Evolutionary conservation across 1,140 invertebrate species (phyloP), one percentile per base, ranked within the genome.

Genomic region (Drosophila pseudoananassae): DNA sequence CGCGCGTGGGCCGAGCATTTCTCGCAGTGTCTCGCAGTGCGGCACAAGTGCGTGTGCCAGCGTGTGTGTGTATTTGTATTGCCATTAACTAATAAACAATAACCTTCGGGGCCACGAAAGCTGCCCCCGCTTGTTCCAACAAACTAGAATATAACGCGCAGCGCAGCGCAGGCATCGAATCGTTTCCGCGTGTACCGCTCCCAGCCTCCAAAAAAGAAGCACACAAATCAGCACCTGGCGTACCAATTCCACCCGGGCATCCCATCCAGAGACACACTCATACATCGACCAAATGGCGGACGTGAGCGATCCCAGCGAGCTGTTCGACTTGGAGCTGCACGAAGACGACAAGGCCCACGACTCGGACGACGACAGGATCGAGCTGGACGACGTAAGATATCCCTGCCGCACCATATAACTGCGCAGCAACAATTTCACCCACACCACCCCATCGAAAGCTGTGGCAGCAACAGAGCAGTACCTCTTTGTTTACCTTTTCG

Each of bases 291-390:
- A 78, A 92, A 96, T 96, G 96, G 95, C 95, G 91, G 95, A 95
- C 83, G 90, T 91, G 50, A 91, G 80, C 53, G 90, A 91, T 84
- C 76, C 90, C 70, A 91, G 73, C 61, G 90, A 91, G 91, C 94
- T 98, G 91, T 98, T 98, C 92, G 97, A 98, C 93, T 95, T 98
- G 91, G 97, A 98, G 92, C 93, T 98, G 82, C 95, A 96, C 76
- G 94, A 95, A 82, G 93, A 94, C 73, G 96, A 96, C 92, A 93
- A 94, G 72, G 94, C 95, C 66, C 94, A 94, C 79, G 95, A 96
- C 90, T 96, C 96, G 45, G 96, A 97, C 84, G 96, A 97, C 89
- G 97, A 98, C 92, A 96, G 95, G 82, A 96, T 97, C 91, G 96
- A 97, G 91, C 93, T 95, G 75, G 95, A 96, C 92, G 96, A 96